Evolutionary conservation across 2,797 vertebrate species (phyloP).

Genomic region (Fundulus diaphanus): DNA sequence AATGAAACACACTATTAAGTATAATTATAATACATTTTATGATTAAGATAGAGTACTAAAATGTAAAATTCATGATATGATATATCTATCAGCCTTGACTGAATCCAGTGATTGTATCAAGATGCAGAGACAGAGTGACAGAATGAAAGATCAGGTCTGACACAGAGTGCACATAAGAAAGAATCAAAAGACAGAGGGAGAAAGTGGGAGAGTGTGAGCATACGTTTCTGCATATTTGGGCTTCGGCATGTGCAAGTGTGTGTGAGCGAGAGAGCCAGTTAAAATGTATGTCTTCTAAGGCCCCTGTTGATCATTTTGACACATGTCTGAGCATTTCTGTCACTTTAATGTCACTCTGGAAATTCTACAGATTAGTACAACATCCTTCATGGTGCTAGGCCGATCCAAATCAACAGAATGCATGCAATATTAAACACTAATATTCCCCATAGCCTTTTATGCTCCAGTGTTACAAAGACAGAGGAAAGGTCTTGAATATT

Average conservation of each 20-base stretch:
- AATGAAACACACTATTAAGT: not conserved
- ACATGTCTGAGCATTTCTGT: constrained; percentile 84
- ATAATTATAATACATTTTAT: constrained; percentile 13
- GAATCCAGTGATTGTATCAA: constrained; percentile 63
- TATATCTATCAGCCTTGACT: constrained; percentile 67
- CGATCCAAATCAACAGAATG: constrained; percentile 79
- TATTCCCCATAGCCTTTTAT: constrained; percentile 81
- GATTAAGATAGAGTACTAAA: constrained; percentile 33
- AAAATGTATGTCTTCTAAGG: constrained; percentile 71
- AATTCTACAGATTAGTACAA: constrained; percentile 83
- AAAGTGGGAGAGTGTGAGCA: constrained; percentile 41
- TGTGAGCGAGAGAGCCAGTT: constrained; percentile 46
- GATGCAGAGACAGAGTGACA: constrained; percentile 60
- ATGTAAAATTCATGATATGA: constrained; percentile 58
- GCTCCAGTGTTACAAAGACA: constrained; percentile 77
- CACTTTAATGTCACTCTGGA: constrained; percentile 83
- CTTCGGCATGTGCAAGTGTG: constrained; percentile 35
- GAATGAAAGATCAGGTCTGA: constrained; percentile 71
- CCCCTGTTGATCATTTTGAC: constrained; percentile 81
- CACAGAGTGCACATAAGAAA: constrained; percentile 75
- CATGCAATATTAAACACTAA: constrained; percentile 85
- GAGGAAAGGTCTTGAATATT: constrained; percentile 79
- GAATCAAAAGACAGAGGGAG: constrained; percentile 70
- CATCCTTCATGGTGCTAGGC: constrained; percentile 76
- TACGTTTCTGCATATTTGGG: constrained; percentile 20